Conservation (phyloP, 2,797 vertebrate genomes). For the Pseudochirops cupreus region DNA sequence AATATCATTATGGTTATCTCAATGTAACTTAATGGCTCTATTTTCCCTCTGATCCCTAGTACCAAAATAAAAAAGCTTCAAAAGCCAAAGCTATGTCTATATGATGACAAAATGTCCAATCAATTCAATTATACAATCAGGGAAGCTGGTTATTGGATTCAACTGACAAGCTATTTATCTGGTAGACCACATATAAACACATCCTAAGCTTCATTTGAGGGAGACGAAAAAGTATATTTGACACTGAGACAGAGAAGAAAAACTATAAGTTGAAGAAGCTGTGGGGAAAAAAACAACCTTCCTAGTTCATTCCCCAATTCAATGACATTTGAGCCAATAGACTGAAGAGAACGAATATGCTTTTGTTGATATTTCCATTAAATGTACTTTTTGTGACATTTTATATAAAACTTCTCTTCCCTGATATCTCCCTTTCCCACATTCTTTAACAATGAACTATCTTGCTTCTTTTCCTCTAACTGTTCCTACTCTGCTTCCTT, state of each 20-base stretch:
- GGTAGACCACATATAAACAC: not conserved
- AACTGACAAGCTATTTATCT: not conserved
- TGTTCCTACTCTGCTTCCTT: not conserved
- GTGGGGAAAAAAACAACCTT: not conserved
- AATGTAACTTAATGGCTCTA: conserved; percentile 15
- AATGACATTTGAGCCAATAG: not conserved
- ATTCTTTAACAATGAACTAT: not conserved
- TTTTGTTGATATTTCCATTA: not conserved
- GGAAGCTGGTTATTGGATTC: conserved; percentile 4
- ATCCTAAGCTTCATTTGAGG: not conserved
- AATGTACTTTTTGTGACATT: not conserved
- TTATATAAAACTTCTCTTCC: not conserved
- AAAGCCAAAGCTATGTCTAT: conserved; percentile 19
- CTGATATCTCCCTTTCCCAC: not conserved
- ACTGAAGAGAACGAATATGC: not conserved
- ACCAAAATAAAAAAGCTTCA: not conserved
- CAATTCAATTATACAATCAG: not conserved
- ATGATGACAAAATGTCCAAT: conserved; percentile 6
- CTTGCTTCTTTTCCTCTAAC: not conserved
- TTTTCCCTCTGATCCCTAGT: not conserved
- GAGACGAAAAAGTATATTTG: not conserved
- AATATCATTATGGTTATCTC: conserved; percentile 19
- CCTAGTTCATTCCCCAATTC: not conserved
- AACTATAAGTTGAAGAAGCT: not conserved
- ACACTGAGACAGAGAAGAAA: conserved; percentile 1